These are phyloP conservation scores for Suillia variegata DNA, from an alignment of 2,888 invertebrate genomes.

Conservation along the genomic window DNA sequence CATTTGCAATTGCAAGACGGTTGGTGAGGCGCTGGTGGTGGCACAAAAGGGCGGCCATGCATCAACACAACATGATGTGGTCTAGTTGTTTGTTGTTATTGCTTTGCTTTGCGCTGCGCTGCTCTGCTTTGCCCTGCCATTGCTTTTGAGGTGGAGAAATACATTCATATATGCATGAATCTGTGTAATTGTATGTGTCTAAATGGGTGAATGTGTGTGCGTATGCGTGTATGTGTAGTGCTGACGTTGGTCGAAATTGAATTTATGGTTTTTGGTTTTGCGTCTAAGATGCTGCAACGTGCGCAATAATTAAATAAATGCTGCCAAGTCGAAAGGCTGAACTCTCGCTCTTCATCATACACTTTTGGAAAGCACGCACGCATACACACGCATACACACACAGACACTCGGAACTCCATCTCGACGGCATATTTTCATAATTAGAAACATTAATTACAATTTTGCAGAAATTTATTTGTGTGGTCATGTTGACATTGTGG, in stretches of 20 bases:
- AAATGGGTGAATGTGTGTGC: not conserved
- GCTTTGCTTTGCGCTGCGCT: too few species aligned
- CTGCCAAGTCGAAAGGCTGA: too few species aligned
- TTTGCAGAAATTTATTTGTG: not conserved
- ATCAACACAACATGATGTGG: too few species aligned
- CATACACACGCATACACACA: too few species aligned
- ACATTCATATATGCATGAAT: not conserved
- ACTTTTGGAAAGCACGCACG: too few species aligned
- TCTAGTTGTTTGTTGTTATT: too few species aligned
- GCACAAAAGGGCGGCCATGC: not conserved
- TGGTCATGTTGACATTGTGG: not conserved
- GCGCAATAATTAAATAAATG: slow-evolving; percentile 2
- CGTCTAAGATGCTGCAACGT: not conserved
- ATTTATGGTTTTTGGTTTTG: not conserved
- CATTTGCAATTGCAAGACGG: too few species aligned
- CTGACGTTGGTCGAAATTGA: not conserved
- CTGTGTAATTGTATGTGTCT: not conserved
- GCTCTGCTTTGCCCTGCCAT: too few species aligned
- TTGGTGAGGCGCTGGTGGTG: not conserved
- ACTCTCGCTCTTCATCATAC: too few species aligned
- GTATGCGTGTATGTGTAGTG: not conserved
- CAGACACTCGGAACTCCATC: too few species aligned
- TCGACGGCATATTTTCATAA: slow-evolving; percentile 2
- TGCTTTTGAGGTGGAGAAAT: too few species aligned
- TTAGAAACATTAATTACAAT: slow-evolving; percentile 3